Conservation (phyloP, 2,113 vertebrate genomes). For the Delphinapterus leucas region DNA sequence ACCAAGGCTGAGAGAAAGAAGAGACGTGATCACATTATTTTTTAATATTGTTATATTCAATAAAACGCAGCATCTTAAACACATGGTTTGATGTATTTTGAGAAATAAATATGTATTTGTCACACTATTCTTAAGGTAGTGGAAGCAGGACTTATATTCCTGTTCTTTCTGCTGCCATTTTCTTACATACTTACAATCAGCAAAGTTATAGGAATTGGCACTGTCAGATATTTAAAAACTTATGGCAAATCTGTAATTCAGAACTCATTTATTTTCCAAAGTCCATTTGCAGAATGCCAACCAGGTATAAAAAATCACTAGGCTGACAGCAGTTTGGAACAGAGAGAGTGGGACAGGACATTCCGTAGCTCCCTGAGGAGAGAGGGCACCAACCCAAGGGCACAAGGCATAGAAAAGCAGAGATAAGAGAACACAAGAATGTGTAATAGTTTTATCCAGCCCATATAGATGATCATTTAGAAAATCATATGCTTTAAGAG, state of each 20-base stretch:
- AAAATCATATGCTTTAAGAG: background rate
- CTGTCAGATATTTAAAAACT: background rate
- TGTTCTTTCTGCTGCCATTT: background rate
- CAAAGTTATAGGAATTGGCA: constrained; percentile 17
- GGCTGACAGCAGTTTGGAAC: background rate
- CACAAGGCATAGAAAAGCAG: background rate
- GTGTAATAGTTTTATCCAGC: background rate
- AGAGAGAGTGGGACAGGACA: background rate
- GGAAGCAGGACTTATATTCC: background rate
- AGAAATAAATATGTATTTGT: background rate
- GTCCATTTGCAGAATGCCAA: background rate
- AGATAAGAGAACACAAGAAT: background rate
- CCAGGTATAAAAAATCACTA: background rate
- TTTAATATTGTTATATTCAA: background rate
- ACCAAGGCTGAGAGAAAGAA: background rate
- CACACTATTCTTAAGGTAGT: background rate
- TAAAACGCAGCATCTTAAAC: background rate
- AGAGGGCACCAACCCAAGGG: background rate
- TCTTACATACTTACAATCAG: constrained; percentile 5
- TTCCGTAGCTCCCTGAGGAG: background rate
- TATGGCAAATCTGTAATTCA: background rate
- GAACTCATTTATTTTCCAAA: constrained; percentile 19
- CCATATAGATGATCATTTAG: background rate
- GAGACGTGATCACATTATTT: background rate
- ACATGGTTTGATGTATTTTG: background rate